A percentile compares a stretch with the other conserved stretches of the same genome.
Evolutionary conservation across 1,140 invertebrate species (phyloP).

Genomic region (Battus philenor): DNA sequence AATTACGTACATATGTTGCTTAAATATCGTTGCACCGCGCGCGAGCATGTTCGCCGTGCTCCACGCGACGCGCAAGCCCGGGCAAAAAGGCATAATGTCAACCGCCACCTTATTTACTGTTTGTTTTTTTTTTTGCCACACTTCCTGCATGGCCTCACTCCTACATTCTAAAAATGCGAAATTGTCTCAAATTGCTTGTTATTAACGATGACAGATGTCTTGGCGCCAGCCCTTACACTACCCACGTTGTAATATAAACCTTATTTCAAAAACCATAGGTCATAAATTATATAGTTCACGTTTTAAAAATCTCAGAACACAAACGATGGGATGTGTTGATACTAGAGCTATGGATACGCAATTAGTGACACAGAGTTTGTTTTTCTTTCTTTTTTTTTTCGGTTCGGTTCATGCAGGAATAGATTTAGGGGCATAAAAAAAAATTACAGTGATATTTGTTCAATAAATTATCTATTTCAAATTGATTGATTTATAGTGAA

Average conservation of each 20-base stretch:
- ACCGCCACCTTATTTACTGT: constrained; percentile 58
- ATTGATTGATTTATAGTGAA: too few relatives aligned
- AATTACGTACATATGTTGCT: constrained; percentile 72
- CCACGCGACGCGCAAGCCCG: constrained; percentile 46
- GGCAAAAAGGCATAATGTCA: constrained; percentile 55
- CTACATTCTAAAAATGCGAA: constrained; percentile 68
- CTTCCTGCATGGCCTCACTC: constrained; percentile 60
- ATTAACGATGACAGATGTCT: constrained; percentile 73
- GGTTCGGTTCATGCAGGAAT: too few relatives aligned
- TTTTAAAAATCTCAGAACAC: constrained; percentile 26
- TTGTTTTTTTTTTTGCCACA: constrained; percentile 59
- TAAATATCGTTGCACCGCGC: constrained; percentile 67
- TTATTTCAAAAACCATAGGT: constrained; percentile 17
- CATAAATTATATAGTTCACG: constrained; percentile 14
- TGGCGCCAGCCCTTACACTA: constrained; percentile 43
- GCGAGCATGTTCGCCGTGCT: constrained; percentile 43
- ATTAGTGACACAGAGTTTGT: constrained; percentile 58
- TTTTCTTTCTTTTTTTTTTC: constrained; percentile 46
- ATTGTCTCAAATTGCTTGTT: constrained; percentile 73
- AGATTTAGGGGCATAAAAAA: too few relatives aligned
- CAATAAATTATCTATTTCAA: too few relatives aligned
- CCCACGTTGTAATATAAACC: constrained; percentile 17
- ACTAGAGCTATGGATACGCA: constrained; percentile 58
- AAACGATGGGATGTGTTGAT: constrained; percentile 62
- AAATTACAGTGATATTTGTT: too few relatives aligned